Base-by-base conservation (phyloP, 2,113 vertebrate species). In the Pangasianodon gigas region DNA sequence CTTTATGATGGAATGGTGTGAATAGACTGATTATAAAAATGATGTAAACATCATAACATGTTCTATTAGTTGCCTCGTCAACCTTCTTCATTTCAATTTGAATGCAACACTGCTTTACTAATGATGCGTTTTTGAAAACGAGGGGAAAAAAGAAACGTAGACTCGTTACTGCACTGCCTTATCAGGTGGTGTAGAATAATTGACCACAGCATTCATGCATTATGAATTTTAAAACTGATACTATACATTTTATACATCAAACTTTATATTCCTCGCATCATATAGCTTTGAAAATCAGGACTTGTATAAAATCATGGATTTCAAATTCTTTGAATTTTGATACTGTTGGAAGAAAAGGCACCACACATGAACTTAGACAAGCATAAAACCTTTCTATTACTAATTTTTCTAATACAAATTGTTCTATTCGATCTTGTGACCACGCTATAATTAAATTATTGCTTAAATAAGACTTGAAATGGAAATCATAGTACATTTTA, bases 61-160 rank as follows among this genome's bases (percentile, higher is more conserved):
- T 75, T 46, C 83, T 74, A 77, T 52, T 85, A 85, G 41, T 56
- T 62, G 65, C 67, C n/a, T 46, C 56, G 82, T 77, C 80, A 24
- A 82, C 32, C 82, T 84, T 84, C 56, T 84, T 84, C 82, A 60
- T 84, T 60, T 60, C 82, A 29, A 24, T 84, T 62, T 84, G 81
- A 75, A 48, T 16, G 67, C 65, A 77, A 85, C 52, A 29, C 65
- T 51, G 82, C 60, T 54, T 69, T 69, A 24, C 46, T 88, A 88
- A 88, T 88, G 87, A 88, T 51, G 75, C 54, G 37, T 84, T 84
- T 37, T 84, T 60, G 29, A 52, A 51, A 80, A 51, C 1, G 44
- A 80, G 46, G 46, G 29, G 6, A 58, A 26, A 11, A 44, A 83
- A 21, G 52, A 37, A 82, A 82, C n/a, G n/a, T 37, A 44, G 56